These are phyloP conservation scores for Clarias laeviceps DNA, from an alignment of 2,797 vertebrate species.

Conservation along the genomic window DNA sequence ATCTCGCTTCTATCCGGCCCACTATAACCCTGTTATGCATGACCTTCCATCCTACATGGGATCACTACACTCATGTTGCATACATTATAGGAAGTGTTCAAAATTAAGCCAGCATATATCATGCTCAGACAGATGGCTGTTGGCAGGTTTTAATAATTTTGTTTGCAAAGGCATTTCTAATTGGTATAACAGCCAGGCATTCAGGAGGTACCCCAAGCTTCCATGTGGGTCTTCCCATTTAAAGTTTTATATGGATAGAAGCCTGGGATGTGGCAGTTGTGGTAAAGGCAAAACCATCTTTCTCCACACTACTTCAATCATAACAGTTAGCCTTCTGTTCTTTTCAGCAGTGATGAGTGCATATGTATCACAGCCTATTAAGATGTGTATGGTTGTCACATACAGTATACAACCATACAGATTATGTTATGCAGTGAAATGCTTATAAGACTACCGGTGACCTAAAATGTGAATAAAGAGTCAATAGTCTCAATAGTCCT, in stretches of 20 bases:
- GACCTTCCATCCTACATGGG: background rate
- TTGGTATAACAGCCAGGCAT: background rate
- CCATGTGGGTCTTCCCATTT: background rate
- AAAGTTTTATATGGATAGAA: background rate
- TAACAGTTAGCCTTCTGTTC: background rate
- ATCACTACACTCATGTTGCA: background rate
- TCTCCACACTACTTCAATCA: too few relatives aligned
- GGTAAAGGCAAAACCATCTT: too few relatives aligned
- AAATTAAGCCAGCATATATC: background rate
- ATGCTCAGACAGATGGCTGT: background rate
- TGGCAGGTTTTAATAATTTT: background rate
- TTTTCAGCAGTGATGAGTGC: background rate
- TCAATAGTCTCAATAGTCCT: background rate
- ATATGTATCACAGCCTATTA: background rate
- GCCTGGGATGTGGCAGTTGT: background rate
- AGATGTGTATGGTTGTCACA: too few relatives aligned
- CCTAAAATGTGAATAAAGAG: too few relatives aligned
- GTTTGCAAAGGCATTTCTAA: background rate
- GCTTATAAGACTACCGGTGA: too few relatives aligned
- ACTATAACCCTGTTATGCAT: background rate
- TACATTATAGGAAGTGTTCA: background rate
- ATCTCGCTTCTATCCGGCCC: background rate
- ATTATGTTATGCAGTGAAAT: too few relatives aligned
- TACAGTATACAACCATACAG: too few relatives aligned
- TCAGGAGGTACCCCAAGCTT: background rate